phyloP scores from a whole-genome alignment of 2,888 invertebrate species.

The Polia nebulosa region DNA sequence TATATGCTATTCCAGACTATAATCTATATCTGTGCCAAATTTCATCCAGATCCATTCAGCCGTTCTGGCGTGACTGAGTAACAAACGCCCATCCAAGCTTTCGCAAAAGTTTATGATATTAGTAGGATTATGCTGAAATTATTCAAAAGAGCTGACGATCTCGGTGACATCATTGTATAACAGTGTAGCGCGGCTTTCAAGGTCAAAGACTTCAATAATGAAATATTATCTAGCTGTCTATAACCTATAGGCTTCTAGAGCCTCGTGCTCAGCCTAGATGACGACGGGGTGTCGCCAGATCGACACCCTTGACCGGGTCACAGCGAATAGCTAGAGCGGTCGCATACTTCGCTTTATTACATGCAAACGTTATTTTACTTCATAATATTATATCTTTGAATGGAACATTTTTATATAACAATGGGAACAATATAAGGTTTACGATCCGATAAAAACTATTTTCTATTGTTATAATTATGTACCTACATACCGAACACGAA shows the following conservation, averaged over 20 bases:
- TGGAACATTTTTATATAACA: neutral
- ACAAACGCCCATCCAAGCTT: no score
- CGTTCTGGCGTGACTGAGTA: no score
- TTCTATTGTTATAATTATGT: neutral
- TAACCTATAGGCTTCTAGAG: constrained; percentile 10
- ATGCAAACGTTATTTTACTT: constrained; percentile 24
- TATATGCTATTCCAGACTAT: no score
- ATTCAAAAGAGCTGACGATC: constrained; percentile 5
- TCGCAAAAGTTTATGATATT: no score
- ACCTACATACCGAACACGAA: neutral
- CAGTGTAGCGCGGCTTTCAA: constrained; percentile 15
- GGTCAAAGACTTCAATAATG: constrained; percentile 33
- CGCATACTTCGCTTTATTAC: constrained; percentile 12
- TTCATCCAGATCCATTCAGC: no score
- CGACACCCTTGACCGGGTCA: constrained; percentile 59
- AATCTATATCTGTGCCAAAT: no score
- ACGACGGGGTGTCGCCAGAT: constrained; percentile 49
- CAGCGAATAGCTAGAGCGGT: constrained; percentile 13
- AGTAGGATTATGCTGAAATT: constrained; percentile 24
- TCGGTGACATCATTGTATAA: constrained; percentile 29
- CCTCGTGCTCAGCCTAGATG: constrained; percentile 18
- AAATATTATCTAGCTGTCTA: constrained; percentile 21
- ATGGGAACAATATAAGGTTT: neutral
- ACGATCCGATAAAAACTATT: neutral
- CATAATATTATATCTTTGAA: neutral